Conservation (phyloP, 23 tunicate species). For the Styela clava region DNA sequence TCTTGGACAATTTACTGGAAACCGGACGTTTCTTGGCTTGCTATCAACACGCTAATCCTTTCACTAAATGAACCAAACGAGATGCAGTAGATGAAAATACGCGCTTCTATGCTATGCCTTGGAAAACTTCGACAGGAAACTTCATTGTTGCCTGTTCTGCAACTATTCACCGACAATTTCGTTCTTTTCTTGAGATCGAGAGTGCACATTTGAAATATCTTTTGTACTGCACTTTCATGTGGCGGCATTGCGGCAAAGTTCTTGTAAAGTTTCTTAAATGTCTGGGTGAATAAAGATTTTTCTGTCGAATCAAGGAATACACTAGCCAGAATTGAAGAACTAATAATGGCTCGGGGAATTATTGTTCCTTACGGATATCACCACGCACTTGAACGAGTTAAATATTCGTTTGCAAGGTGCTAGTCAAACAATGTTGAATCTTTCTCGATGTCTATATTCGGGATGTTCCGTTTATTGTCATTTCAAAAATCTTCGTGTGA, state of each 20-base stretch:
- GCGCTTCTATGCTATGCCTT: conserved; percentile 3
- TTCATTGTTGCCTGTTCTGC: conserved; percentile 7
- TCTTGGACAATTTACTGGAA: too few relatives aligned
- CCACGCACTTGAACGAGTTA: background rate
- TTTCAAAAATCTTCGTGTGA: too few relatives aligned
- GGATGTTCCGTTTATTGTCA: too few relatives aligned
- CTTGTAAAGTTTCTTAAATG: background rate
- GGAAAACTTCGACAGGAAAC: background rate
- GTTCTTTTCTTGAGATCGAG: background rate
- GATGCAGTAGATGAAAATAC: too few relatives aligned
- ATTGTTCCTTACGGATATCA: background rate
- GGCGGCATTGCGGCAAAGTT: too few relatives aligned
- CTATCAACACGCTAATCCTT: background rate
- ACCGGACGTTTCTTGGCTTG: background rate
- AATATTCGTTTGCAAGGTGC: background rate
- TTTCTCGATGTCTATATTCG: too few relatives aligned
- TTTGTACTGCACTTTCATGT: too few relatives aligned
- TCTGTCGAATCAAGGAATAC: background rate
- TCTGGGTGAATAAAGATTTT: background rate
- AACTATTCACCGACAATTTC: conserved; percentile 12
- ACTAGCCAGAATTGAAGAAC: background rate
- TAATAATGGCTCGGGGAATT: background rate
- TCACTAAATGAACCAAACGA: background rate
- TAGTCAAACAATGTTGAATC: too few relatives aligned
- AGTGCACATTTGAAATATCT: too few relatives aligned